Conservation (phyloP, 2,797 vertebrate genomes). For the Linurgus olivaceus region DNA sequence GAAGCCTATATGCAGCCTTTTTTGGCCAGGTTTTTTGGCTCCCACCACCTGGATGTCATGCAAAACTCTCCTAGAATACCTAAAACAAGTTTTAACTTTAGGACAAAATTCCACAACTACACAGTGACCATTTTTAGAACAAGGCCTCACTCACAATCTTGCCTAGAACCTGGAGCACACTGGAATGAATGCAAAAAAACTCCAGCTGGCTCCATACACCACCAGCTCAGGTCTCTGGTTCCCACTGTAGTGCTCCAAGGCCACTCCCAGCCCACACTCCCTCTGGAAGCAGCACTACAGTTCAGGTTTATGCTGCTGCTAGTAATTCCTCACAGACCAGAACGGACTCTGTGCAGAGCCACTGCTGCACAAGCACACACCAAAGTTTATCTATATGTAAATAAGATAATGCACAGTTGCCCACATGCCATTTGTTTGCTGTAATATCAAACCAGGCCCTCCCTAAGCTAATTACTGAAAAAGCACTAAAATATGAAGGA, state of each 20-base stretch:
- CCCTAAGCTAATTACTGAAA: background rate
- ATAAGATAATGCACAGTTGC: background rate
- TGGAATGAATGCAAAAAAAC: background rate
- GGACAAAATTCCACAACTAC: background rate
- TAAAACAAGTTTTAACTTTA: background rate
- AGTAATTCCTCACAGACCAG: background rate
- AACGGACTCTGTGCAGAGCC: background rate
- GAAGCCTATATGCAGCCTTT: background rate
- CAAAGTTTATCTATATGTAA: background rate
- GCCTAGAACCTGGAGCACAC: background rate
- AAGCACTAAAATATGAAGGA: background rate
- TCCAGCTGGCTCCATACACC: rapidly evolving
- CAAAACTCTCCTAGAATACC: background rate
- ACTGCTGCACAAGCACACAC: background rate
- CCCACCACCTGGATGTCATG: background rate
- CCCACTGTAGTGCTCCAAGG: rapidly evolving
- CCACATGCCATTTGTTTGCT: background rate
- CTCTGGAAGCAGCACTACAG: background rate
- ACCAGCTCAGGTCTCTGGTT: background rate
- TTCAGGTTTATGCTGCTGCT: background rate
- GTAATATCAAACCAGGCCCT: background rate
- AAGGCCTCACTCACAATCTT: background rate
- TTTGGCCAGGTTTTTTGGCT: background rate
- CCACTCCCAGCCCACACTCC: background rate
- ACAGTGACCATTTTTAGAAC: background rate